These are phyloP conservation scores for Danio albolineatus DNA, from an alignment of 2,797 vertebrate species.

Conservation along the genomic window DNA sequence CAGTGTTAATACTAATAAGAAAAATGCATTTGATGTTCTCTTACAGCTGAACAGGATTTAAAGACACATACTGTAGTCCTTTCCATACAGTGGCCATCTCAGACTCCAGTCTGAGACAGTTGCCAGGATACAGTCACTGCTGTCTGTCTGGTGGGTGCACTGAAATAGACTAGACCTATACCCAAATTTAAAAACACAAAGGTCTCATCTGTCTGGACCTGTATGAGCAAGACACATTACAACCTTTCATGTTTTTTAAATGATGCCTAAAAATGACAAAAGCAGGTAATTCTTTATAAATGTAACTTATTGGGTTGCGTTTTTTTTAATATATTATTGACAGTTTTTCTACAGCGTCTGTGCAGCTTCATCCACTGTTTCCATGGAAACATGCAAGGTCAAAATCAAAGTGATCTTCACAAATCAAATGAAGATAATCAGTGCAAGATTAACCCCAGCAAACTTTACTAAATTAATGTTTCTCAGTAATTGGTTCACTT, in stretches of 20 bases:
- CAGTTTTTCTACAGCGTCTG: background rate
- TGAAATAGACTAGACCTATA: conserved; percentile 64
- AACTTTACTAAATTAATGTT: no score
- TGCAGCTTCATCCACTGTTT: conserved; percentile 3
- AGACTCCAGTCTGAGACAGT: conserved; percentile 49
- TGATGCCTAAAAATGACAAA: background rate
- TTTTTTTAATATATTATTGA: background rate
- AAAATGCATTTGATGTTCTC: background rate
- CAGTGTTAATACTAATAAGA: background rate
- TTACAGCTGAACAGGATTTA: background rate
- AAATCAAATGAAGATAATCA: background rate
- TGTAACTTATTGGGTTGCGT: background rate
- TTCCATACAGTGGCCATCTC: background rate
- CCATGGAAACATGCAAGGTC: conserved; percentile 19
- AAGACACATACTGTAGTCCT: background rate
- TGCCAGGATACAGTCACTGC: conserved; percentile 74
- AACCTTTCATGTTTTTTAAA: background rate
- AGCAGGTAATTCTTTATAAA: background rate
- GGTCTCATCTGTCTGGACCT: background rate
- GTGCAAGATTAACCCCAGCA: background rate
- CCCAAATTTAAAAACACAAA: background rate
- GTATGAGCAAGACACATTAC: background rate
- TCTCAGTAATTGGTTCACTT: no score
- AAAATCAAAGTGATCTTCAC: no score
- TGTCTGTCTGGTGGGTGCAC: conserved; percentile 54